Conservation (phyloP, 2,797 vertebrate species). For the Gadopsis marmoratus region DNA sequence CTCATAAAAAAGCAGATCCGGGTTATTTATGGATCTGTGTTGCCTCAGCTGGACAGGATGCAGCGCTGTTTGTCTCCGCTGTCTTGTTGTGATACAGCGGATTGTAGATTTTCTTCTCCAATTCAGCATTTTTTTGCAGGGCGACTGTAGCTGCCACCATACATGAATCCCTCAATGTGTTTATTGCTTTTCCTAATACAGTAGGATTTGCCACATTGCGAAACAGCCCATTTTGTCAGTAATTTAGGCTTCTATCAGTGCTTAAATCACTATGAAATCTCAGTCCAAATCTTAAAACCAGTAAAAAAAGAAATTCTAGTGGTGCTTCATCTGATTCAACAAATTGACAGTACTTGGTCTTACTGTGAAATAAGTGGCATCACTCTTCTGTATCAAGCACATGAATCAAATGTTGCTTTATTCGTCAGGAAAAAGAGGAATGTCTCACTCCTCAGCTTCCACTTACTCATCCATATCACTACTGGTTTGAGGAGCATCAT, state of each 20-base stretch:
- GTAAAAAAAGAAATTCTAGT: neutral
- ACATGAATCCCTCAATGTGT: constrained; percentile 34
- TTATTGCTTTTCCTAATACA: constrained; percentile 28
- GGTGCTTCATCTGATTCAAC: neutral
- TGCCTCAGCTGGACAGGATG: constrained; percentile 17
- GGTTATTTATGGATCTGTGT: constrained; percentile 36
- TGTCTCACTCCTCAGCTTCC: neutral
- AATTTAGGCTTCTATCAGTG: neutral
- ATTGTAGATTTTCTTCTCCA: constrained; percentile 29
- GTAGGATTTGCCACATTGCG: neutral
- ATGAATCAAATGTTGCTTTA: constrained; percentile 21
- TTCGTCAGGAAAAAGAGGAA: neutral
- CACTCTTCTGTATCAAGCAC: neutral
- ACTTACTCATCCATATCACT: neutral
- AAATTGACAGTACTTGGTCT: neutral
- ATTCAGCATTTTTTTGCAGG: constrained; percentile 48
- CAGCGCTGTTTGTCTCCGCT: constrained; percentile 29
- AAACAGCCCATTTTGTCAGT: neutral
- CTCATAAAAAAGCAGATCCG: constrained; percentile 44
- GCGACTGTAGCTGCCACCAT: constrained; percentile 6
- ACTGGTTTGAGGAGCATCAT: constrained; percentile 1
- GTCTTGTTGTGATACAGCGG: constrained; percentile 28
- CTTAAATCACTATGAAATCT: neutral
- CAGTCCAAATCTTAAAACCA: neutral
- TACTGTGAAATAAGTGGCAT: too few species aligned